phyloP scores from a whole-genome alignment of 2,888 invertebrate genomes.

The Copidosoma aretas region DNA sequence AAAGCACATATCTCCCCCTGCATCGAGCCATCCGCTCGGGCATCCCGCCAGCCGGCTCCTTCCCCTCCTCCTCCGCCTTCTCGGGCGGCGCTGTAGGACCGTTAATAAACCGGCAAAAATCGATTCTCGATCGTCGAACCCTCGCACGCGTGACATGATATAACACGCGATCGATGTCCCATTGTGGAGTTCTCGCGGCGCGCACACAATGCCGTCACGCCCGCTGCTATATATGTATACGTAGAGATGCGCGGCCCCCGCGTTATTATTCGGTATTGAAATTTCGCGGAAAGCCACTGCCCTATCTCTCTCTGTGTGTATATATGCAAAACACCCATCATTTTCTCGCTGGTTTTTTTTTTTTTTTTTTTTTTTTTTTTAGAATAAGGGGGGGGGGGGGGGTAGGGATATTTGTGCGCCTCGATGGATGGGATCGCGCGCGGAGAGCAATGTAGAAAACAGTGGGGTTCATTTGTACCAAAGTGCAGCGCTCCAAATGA shows the following conservation, averaged over 20 bases:
- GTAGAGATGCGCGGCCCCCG: too few relatives aligned
- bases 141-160: background rate
- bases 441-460: too few relatives aligned
- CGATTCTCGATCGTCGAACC: background rate
- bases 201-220: background rate
- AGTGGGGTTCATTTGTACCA: too few relatives aligned
- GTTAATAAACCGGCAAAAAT: background rate
- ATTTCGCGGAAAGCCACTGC: background rate
- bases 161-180: background rate
- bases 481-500: too few relatives aligned
- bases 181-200: background rate
- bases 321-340: too few relatives aligned
- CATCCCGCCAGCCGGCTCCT: background rate
- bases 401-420: too few relatives aligned
- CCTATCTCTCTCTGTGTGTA: background rate
- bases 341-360: too few relatives aligned
- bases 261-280: background rate
- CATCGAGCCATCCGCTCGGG: too few relatives aligned
- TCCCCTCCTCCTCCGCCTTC: background rate
- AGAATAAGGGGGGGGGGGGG: too few relatives aligned
- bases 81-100: background rate
- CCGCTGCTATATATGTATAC: background rate
- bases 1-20: too few relatives aligned
- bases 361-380: too few relatives aligned
- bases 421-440: background rate